Conservation (phyloP, 2,797 vertebrate species). For the Lindbergichthys nudifrons region DNA sequence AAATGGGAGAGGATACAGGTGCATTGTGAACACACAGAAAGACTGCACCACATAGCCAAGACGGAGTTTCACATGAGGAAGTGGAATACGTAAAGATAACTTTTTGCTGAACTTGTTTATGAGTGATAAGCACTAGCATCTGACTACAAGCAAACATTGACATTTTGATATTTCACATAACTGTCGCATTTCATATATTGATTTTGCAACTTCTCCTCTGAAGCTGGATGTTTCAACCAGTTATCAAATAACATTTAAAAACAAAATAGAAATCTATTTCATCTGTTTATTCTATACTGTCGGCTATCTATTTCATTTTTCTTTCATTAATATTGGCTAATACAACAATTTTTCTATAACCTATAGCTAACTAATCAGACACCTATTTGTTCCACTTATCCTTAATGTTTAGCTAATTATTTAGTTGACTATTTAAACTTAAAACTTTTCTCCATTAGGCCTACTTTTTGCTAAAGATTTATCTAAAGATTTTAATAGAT, state of each 20-base stretch:
- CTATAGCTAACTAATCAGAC: too few relatives aligned
- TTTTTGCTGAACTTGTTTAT: not conserved
- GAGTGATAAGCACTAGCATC: not conserved
- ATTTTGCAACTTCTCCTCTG: not conserved
- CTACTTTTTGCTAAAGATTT: not conserved
- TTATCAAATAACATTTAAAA: not conserved
- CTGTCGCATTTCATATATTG: not conserved
- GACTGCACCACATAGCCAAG: not conserved
- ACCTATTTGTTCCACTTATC: too few relatives aligned
- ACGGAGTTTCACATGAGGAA: slow-evolving; percentile 56
- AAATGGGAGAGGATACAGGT: slow-evolving; percentile 52
- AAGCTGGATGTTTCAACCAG: not conserved
- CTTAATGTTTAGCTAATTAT: too few relatives aligned
- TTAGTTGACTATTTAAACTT: not conserved
- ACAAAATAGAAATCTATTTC: not conserved
- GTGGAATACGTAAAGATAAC: slow-evolving; percentile 18
- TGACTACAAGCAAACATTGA: not conserved
- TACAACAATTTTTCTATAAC: too few relatives aligned
- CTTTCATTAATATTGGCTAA: not conserved
- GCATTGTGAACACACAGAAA: slow-evolving; percentile 27
- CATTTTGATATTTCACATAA: not conserved
- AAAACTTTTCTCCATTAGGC: not conserved
- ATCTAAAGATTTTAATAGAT: not conserved
- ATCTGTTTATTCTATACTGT: too few relatives aligned
- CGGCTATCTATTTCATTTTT: not conserved